These are phyloP conservation scores for Ophion ventricosus DNA, from an alignment of 2,888 invertebrate genomes.

Conservation along the genomic window DNA sequence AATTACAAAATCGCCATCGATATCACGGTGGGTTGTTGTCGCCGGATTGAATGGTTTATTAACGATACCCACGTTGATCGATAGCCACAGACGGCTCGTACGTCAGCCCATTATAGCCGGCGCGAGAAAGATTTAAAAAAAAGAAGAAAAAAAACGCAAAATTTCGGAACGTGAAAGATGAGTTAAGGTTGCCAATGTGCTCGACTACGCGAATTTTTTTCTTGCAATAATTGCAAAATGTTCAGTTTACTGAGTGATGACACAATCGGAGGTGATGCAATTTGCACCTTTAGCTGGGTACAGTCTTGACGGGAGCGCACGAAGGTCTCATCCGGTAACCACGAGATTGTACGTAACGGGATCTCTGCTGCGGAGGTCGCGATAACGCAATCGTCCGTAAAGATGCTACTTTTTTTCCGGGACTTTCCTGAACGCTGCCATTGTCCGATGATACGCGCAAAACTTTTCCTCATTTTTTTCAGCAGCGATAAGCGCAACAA, in stretches of 20 bases:
- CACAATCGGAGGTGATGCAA: not conserved
- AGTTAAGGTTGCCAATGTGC: not conserved
- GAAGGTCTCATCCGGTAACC: no score
- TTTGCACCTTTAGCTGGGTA: not conserved
- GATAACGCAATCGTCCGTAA: no score
- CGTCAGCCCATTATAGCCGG: not conserved
- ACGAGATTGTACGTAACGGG: no score
- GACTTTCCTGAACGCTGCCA: no score
- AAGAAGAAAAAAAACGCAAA: not conserved
- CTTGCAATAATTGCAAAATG: not conserved
- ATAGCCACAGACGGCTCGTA: not conserved
- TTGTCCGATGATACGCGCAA: not conserved
- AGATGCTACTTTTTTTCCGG: not conserved
- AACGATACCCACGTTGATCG: not conserved
- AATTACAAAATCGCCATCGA: not conserved
- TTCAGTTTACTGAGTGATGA: not conserved
- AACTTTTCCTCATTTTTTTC: conserved; percentile 14
- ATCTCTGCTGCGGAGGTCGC: not conserved
- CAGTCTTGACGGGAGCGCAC: no score
- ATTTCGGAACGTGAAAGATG: conserved; percentile 12
- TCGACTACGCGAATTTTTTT: not conserved
- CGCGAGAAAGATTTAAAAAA: not conserved
- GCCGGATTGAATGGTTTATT: conserved; percentile 19
- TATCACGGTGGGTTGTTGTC: not conserved
- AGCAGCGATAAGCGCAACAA: conserved; percentile 20